Base-by-base conservation (phyloP, 2,113 vertebrate species). In the Diadophis punctatus region DNA sequence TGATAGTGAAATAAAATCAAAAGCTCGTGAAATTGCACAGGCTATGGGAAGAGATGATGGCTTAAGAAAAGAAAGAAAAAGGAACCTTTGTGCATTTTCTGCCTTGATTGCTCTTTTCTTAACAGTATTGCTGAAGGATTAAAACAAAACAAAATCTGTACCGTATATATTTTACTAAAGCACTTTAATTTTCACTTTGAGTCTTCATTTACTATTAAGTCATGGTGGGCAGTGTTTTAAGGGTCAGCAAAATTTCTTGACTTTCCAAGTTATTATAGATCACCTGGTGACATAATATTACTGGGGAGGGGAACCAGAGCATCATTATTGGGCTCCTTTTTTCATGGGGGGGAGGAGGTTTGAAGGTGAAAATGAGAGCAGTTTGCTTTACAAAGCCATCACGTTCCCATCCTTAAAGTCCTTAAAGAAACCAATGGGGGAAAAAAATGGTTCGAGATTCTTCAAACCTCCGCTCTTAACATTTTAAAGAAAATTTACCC, bases 1-100 rank as follows among this genome's bases (percentile, higher is more conserved):
- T 90, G 88, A 87, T 92, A 43, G 34, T 56, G 92, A 95, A 95
- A 94, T 58, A 93, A 85, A 93, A 93, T 5, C 12, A 92, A 16
- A 86, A 88, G 0, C 1, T 90, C 39, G 87, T 46, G 2, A 4
- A 7, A 86, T 92, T 95, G 91, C 92, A 0, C 11, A 34, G 85
- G 91, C 80, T 11, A 87, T 74, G 52, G 52, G 0, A 56, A 46
- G 49, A 56, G 80, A 85, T 22, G 6, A n/a, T 1, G 0, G 68
- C 30, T 18, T 2, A 89, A 5, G 3, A 86, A 93, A 1, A 80
- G 53, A 86, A 0, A 49, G 0, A 20, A 18, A 91, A 92, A 3
- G 8, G 9, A 87, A 51, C 14, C 51, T 88, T 88, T 16, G 49
- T 48, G 48, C 3, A 22, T 89, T 92, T 80, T 92, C 63, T 92